Conservation (phyloP, 2,797 vertebrate species). For the Tiaroga cobitis region DNA sequence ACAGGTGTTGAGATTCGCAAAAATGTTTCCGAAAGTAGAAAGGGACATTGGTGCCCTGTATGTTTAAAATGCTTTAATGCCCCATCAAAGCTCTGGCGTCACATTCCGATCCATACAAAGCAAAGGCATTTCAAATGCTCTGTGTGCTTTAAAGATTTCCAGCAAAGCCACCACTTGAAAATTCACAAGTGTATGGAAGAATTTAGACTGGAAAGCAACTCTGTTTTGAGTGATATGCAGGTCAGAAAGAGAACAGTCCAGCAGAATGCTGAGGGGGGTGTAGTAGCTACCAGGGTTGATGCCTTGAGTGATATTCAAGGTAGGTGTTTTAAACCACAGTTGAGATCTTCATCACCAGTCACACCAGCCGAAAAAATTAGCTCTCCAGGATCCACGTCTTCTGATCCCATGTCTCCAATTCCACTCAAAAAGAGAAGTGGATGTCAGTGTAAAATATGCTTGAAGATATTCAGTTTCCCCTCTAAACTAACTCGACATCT, state of each 20-base stretch:
- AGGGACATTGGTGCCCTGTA: conserved; percentile 69
- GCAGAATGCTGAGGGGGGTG: not conserved
- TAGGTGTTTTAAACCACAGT: not conserved
- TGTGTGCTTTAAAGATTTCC: conserved; percentile 78
- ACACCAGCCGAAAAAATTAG: not conserved
- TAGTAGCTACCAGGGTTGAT: not conserved
- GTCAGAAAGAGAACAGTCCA: not conserved
- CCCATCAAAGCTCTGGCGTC: conserved; percentile 78
- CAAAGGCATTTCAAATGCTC: conserved; percentile 78
- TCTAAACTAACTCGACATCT: conserved; percentile 81
- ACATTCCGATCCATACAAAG: conserved; percentile 78
- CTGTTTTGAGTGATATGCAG: not conserved
- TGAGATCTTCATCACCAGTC: not conserved
- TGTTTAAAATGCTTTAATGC: conserved; percentile 76
- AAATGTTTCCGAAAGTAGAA: conserved; percentile 5
- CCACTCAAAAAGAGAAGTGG: conserved; percentile 29
- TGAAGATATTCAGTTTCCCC: conserved; percentile 77
- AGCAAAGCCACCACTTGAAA: conserved; percentile 78
- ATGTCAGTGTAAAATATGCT: conserved; percentile 78
- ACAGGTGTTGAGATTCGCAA: not conserved
- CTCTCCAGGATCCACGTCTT: not conserved
- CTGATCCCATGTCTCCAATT: not conserved
- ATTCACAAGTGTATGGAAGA: conserved; percentile 67
- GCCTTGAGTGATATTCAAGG: not conserved
- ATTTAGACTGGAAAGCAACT: not conserved